Base-by-base conservation (phyloP, 2,888 invertebrate species). In the Phengaris arion region DNA sequence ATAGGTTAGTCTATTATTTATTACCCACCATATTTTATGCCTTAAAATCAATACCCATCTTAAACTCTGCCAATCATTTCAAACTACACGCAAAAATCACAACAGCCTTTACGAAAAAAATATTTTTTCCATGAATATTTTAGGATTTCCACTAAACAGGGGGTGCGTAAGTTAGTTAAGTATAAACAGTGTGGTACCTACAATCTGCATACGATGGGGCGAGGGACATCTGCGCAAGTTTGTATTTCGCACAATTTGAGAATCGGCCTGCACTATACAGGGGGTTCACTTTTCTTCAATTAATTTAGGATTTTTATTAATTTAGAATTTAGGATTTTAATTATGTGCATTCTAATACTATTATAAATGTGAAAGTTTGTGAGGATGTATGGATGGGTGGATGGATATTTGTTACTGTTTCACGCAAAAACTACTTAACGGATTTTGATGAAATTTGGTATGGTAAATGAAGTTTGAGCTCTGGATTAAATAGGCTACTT, bases 201-300 rank as follows among this genome's bases (percentile, higher is more conserved):
- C 86, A 87, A 92, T 92, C 89, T 91, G 89, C 92, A 92, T 91
- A 89, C 91, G 89, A 91, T 92, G 90, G 86, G 82, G 81, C 46
- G 84, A 83, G 86, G 86, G 91, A 89, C 93, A 92, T 92, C 93
- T 93, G 88, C 91, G 92, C 90, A 90, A 90, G 87, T 92, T 91
- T 85, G 85, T 87, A 87, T 87, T 86, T 89, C 86, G 86, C 87
- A 84, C 90, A 88, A 91, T 90, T 90, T 89, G 87, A 88, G 78
- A 78, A 76, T 85, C 84, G 81, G 82, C 83, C 85, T 85, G 87
- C 88, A 87, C 90, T 89, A 77, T 81, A 85, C 80, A 82, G 85
- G 81, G 0, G 82, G 84, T 64, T 78, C 35, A 12, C 35, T 64
- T 35, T 64, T 64, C 5, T 10, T 6, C 64, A 64, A 64, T 64